Evolutionary conservation across 2,888 invertebrate genomes (phyloP).

Genomic region (Odontomyia ornata): DNA sequence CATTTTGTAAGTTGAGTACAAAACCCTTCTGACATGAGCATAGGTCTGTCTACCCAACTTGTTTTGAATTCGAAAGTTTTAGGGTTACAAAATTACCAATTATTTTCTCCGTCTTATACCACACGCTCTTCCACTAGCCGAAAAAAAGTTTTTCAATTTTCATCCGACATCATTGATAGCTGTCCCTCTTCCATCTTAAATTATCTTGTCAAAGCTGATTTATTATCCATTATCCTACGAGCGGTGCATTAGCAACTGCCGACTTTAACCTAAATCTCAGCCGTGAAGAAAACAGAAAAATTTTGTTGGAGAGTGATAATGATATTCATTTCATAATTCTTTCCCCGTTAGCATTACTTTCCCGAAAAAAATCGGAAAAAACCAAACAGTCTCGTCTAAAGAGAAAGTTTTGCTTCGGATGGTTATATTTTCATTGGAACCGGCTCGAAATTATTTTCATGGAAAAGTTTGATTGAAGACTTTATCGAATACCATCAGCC

Average conservation of each 20-base stretch:
- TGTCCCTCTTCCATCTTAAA: conserved; percentile 6
- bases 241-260: neutral
- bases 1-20: no score
- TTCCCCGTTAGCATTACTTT: neutral
- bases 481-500: neutral
- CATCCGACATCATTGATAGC: conserved; percentile 16
- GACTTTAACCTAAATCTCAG: neutral
- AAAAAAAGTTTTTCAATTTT: conserved; percentile 35
- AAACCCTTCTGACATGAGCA: no score
- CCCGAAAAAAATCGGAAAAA: neutral
- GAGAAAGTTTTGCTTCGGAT: neutral
- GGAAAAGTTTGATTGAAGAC: conserved; percentile 27
- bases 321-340: conserved; percentile 22
- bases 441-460: neutral
- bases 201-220: conserved; percentile 39
- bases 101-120: neutral
- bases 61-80: no score
- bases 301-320: neutral
- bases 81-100: neutral
- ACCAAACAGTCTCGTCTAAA: neutral
- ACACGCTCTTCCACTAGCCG: neutral
- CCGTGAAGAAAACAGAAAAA: no score
- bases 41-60: no score
- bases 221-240: conserved; percentile 23
- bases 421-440: conserved; percentile 21